These are phyloP conservation scores for Homalodisca vitripennis DNA, from an alignment of 1,140 invertebrate species.

Conservation along the genomic window DNA sequence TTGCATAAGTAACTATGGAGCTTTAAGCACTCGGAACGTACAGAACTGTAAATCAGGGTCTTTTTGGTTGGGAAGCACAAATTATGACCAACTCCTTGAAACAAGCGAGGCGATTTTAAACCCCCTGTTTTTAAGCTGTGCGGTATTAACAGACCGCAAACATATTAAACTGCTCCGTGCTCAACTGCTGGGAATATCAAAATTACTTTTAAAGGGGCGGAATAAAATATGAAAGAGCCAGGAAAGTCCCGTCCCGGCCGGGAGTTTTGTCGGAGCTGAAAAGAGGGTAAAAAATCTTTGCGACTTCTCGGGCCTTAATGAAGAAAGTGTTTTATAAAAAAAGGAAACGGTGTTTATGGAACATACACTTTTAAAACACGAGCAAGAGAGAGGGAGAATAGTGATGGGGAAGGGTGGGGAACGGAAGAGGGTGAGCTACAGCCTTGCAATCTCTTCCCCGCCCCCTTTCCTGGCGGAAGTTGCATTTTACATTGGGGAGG, in stretches of 20 bases:
- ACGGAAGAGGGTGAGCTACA: slow-evolving; percentile 26
- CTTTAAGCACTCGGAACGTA: too few species aligned
- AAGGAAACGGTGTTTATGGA: slow-evolving; percentile 34
- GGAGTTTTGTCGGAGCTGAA: slow-evolving; percentile 11
- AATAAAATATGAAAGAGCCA: slow-evolving; percentile 16
- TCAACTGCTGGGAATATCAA: neutral
- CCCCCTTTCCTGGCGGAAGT: slow-evolving; percentile 34
- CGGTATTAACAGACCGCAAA: neutral
- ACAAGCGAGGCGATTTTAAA: too few species aligned
- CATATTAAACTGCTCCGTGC: neutral
- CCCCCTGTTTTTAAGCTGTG: neutral
- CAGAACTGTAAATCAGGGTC: too few species aligned
- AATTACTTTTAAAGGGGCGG: slow-evolving; percentile 21
- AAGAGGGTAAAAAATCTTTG: slow-evolving; percentile 11
- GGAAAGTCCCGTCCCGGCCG: neutral
- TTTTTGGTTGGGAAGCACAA: neutral
- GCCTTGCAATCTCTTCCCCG: slow-evolving; percentile 23
- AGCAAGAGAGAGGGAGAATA: slow-evolving; percentile 6
- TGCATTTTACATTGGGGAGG: slow-evolving; percentile 39
- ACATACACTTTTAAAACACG: slow-evolving; percentile 29
- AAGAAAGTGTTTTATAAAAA: slow-evolving; percentile 36
- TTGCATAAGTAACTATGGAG: too few species aligned
- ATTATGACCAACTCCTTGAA: neutral
- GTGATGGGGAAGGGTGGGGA: neutral
- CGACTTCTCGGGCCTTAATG: slow-evolving; percentile 26